A percentile compares a stretch with the other conserved stretches of the same genome.
These are phyloP conservation scores for Erannis defoliaria DNA, from an alignment of 2,888 invertebrate species.

Conservation along the genomic window DNA sequence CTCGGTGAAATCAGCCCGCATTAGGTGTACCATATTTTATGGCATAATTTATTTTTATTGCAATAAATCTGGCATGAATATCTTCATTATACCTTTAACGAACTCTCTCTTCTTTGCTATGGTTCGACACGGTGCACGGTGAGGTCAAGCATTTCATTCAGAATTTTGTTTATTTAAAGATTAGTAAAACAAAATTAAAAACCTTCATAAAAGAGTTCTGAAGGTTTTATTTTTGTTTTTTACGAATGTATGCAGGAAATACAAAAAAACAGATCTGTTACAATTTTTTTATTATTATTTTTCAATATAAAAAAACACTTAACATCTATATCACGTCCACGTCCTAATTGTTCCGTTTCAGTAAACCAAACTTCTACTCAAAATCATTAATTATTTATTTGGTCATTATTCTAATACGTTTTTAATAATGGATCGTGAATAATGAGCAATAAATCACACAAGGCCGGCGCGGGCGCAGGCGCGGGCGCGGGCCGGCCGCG, in stretches of 20 bases:
- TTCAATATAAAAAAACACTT: no score
- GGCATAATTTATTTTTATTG: slow-evolving; percentile 13
- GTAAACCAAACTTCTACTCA: neutral
- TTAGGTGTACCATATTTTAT: slow-evolving; percentile 12
- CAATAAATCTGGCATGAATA: slow-evolving; percentile 12
- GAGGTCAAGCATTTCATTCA: no score
- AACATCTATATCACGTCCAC: no score
- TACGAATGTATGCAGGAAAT: no score
- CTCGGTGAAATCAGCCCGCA: slow-evolving; percentile 13
- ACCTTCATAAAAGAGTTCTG: no score
- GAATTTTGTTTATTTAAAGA: neutral
- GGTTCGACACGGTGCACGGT: neutral
- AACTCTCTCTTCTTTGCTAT: slow-evolving; percentile 13
- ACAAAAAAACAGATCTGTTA: no score
- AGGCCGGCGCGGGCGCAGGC: no score
- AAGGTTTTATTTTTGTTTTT: neutral
- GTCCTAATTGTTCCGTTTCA: no score
- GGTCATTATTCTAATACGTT: slow-evolving; percentile 6
- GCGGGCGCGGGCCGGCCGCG: slow-evolving; percentile 18
- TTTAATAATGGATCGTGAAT: slow-evolving; percentile 25
- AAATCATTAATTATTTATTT: neutral
- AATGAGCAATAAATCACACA: slow-evolving; percentile 28
- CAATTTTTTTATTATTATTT: no score
- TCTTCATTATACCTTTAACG: slow-evolving; percentile 10
- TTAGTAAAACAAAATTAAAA: no score